Evolutionary conservation across 2,888 invertebrate genomes (phyloP), one percentile per base, ranked within the genome.

Genomic region (Tenthredo livida): DNA sequence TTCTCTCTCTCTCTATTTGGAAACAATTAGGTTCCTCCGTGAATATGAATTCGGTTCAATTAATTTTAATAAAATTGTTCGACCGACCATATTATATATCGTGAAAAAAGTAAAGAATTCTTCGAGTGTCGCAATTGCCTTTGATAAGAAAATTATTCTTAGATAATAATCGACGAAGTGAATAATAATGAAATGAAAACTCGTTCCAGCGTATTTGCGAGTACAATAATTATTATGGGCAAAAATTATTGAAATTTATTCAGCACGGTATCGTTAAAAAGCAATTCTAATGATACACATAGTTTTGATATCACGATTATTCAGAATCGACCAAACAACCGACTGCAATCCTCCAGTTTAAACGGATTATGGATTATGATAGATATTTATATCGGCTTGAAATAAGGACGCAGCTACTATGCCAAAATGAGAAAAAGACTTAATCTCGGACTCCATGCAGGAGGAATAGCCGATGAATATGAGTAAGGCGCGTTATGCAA

Each of bases 401-500:
- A 67, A 67, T 67, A 67, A 33, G 33, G 17, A 0, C 54, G n/a
- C 33, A 67, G 6, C 25, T 17, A 17, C n/a, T 40, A 37, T 25
- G 9, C 47, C 54, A 50, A 54, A 77, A 29, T 12, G 77, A 47
- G 50, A 77, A 50, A 50, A 77, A 77, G 54, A 77, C 77, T 77
- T 77, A 43, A 77, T 77, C 77, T 33, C 29, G 6, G n/a, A 33
- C 77, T 29, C 33, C 29, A 43, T 25, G 6, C 4, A 15, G 54
- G n/a, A 50, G 33, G 50, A 17, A 77, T 54, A 47, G 77, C 50
- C 50, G 77, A 77, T 77, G 77, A 77, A 77, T 77, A 77, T 77
- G 77, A 77, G 77, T 25, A 77, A 50, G 33, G 77, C 17, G n/a
- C 77, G 77, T 77, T 77, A 77, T 77, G 77, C 61, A 80, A 61